Conservation (phyloP, 2,888 invertebrate species). For the Lithosia quadra region DNA sequence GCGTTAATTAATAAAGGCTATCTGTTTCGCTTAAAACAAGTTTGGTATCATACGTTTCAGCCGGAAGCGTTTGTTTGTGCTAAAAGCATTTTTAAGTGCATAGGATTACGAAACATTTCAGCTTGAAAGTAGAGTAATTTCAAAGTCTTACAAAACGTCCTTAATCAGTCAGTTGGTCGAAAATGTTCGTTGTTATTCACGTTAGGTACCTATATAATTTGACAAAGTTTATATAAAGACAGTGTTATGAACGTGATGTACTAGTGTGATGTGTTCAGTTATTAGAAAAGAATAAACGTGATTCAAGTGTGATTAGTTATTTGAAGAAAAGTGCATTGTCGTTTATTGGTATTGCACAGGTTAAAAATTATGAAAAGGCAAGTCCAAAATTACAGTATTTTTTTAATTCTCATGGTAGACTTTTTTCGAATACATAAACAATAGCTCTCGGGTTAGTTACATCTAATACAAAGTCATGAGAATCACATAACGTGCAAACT, state of each 20-base stretch:
- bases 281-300: not conserved
- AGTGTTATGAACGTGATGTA: conserved; percentile 32
- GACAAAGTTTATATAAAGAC: conserved; percentile 45
- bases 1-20: conserved; percentile 71
- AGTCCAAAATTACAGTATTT: not conserved
- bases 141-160: conserved; percentile 69
- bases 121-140: conserved; percentile 54
- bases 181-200: conserved; percentile 63
- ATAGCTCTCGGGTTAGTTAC: not conserved
- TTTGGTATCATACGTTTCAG: conserved; percentile 71
- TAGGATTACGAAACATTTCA: conserved; percentile 59
- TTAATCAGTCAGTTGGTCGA: conserved; percentile 71
- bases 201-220: conserved; percentile 50
- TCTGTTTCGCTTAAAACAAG: conserved; percentile 75
- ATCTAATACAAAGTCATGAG: not conserved
- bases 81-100: conserved; percentile 58
- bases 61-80: conserved; percentile 48
- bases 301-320: not conserved
- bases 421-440: not conserved
- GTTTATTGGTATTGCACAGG: not conserved
- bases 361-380: not conserved
- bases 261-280: conserved; percentile 15
- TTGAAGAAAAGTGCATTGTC: conserved; percentile 14
- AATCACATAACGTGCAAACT: not conserved
- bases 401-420: not conserved